A percentile compares a stretch with the other conserved stretches of the same genome.
Evolutionary conservation across 2,113 vertebrate genomes (phyloP).

Genomic region (Xenus cinereus): DNA sequence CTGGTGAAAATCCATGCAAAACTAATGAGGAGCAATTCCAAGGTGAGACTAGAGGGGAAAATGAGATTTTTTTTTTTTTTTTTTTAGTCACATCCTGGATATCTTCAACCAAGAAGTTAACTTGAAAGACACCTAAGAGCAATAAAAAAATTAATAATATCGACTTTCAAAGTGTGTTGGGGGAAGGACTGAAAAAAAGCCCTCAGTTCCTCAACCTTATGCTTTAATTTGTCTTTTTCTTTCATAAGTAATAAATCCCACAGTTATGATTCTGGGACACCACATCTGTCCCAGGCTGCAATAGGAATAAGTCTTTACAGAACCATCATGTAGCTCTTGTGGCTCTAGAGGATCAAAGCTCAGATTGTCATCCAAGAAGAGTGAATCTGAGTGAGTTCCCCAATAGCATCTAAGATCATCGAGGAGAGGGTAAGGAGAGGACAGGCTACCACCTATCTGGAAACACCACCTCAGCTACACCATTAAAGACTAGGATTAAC

Average conservation of each 20-base stretch:
- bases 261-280: background rate
- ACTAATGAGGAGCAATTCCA: background rate
- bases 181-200: background rate
- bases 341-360: background rate
- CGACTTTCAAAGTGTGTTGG: background rate
- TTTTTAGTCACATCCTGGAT: background rate
- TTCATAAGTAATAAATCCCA: background rate
- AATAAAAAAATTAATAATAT: background rate
- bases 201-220: background rate
- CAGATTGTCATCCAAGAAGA: background rate
- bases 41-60: background rate
- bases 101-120: background rate
- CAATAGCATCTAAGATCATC: background rate
- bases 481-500: background rate
- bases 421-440: background rate
- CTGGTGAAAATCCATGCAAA: background rate
- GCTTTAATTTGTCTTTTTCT: background rate
- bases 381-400: background rate
- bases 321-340: background rate
- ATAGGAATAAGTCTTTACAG: background rate
- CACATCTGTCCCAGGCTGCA: background rate
- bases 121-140: background rate
- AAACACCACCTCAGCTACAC: background rate
- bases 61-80: background rate
- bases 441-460: background rate